Evolutionary conservation across 1,140 invertebrate species (phyloP).

Genomic region (Drosophila seguyi): DNA sequence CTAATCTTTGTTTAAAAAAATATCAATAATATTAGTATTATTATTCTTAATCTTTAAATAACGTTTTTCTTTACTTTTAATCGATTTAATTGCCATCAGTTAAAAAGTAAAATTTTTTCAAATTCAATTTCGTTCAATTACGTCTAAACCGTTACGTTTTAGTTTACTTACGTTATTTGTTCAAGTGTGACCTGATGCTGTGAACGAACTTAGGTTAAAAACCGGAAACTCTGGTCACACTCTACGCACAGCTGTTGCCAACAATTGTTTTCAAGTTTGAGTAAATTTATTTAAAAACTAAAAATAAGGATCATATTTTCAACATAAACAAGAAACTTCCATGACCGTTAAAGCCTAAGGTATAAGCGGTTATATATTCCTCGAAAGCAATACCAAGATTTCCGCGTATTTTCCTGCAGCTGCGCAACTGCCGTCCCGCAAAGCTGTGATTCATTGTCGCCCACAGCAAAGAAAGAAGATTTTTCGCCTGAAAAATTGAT

Average conservation of each 20-base stretch:
- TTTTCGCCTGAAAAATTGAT: conserved; percentile 30
- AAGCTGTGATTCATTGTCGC: conserved; percentile 34
- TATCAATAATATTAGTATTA: too few species aligned
- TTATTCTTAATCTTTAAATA: too few species aligned
- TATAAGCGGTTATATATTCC: not conserved
- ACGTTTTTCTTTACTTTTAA: too few species aligned
- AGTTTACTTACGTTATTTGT: not conserved
- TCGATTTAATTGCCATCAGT: too few species aligned
- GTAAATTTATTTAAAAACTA: conserved; percentile 6
- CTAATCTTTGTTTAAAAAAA: too few species aligned
- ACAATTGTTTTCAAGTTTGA: conserved; percentile 5
- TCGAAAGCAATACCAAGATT: not conserved
- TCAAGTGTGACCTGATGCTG: not conserved
- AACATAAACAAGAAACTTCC: not conserved
- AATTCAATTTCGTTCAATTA: not conserved
- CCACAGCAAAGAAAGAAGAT: conserved; percentile 20
- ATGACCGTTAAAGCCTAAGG: not conserved
- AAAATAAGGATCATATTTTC: conserved; percentile 7
- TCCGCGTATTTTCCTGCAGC: conserved; percentile 13
- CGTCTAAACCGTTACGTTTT: not conserved
- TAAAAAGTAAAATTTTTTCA: not conserved
- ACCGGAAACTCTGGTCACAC: not conserved
- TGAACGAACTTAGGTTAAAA: not conserved
- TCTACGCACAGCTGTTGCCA: not conserved
- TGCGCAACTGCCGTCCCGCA: conserved; percentile 21